These are phyloP conservation scores for Tillus elongatus DNA, from an alignment of 2,888 invertebrate genomes.

Conservation along the genomic window DNA sequence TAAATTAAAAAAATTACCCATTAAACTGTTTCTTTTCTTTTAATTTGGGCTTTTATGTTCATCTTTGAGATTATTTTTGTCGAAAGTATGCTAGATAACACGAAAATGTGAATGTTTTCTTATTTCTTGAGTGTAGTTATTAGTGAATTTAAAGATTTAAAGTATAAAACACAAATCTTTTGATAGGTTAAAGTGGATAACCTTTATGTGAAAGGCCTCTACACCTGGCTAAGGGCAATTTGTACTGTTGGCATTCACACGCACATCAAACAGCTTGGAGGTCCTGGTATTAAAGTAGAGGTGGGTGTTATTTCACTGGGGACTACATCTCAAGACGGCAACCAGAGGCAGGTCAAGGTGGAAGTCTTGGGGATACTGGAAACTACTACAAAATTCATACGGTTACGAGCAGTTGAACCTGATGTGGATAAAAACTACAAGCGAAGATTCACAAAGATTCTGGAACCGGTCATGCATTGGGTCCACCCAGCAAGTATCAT, in stretches of 20 bases:
- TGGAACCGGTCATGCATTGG: conserved; percentile 71
- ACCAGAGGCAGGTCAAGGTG: conserved; percentile 64
- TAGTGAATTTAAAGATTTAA: too few relatives aligned
- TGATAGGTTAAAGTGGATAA: conserved; percentile 59
- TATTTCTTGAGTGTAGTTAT: too few relatives aligned
- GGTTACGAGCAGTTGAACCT: conserved; percentile 76
- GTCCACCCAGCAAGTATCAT: conserved; percentile 69
- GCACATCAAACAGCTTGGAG: conserved; percentile 65
- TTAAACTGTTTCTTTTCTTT: too few relatives aligned
- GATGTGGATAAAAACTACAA: conserved; percentile 73
- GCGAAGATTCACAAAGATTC: conserved; percentile 68
- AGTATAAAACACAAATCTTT: too few relatives aligned
- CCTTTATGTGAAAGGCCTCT: conserved; percentile 57
- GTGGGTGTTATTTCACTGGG: conserved; percentile 80
- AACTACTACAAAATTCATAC: conserved; percentile 59
- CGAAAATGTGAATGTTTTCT: too few relatives aligned
- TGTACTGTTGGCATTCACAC: conserved; percentile 76
- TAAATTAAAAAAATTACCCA: background rate
- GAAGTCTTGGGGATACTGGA: conserved; percentile 80
- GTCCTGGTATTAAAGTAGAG: conserved; percentile 60
- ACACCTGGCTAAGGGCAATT: conserved; percentile 63
- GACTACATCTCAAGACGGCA: conserved; percentile 67
- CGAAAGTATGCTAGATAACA: too few relatives aligned
- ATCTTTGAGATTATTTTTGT: too few relatives aligned
- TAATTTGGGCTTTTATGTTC: too few relatives aligned